Evolutionary conservation across 2,113 vertebrate genomes (phyloP).

Genomic region (Odobenus rosmarus): DNA sequence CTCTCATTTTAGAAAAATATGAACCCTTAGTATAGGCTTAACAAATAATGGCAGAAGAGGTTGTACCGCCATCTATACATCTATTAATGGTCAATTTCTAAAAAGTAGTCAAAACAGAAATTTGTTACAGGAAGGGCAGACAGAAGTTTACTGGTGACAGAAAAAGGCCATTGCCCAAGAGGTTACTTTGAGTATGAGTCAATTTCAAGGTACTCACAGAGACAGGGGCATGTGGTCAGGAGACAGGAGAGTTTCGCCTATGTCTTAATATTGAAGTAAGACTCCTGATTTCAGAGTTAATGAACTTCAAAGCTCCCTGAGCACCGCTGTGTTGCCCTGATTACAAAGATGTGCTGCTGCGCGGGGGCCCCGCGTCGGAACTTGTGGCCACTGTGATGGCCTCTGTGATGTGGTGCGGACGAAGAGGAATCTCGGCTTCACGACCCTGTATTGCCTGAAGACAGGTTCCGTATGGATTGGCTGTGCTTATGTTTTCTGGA

Average conservation of each 20-base stretch:
- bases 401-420: neutral
- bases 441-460: neutral
- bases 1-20: neutral
- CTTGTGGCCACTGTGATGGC: neutral
- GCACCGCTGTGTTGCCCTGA: neutral
- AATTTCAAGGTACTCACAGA: neutral
- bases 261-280: neutral
- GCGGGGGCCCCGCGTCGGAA: rapidly evolving
- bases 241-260: neutral
- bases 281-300: neutral
- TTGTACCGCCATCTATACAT: neutral
- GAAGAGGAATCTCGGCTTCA: neutral
- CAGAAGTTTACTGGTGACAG: neutral
- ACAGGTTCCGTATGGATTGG: neutral
- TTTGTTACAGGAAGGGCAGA: neutral
- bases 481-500: neutral
- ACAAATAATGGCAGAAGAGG: neutral
- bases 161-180: neutral
- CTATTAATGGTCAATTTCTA: neutral
- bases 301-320: neutral
- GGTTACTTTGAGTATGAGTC: neutral
- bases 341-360: neutral
- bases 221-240: neutral
- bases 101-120: neutral
- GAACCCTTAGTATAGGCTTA: neutral